Evolutionary conservation across 2,113 vertebrate species (phyloP), one percentile per base, ranked within the genome.

Genomic region (Otus sunia): DNA sequence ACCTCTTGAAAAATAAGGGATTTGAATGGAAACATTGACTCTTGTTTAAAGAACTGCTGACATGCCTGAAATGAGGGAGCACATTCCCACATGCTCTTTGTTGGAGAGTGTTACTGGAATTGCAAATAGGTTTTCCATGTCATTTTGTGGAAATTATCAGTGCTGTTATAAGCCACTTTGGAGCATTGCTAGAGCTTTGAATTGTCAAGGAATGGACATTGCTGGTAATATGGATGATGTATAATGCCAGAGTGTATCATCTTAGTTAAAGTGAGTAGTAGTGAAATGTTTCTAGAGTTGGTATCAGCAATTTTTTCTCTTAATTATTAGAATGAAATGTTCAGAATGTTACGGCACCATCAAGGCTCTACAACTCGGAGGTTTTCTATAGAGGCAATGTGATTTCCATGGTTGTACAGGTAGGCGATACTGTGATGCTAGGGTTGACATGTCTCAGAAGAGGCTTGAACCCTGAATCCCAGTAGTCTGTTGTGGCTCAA

Each of bases 11-110:
- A 97, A 94, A 89, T 52, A 82, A 73, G 34, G 32, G 20, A 14
- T 94, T 86, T 87, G 76, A 94, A 91, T 96, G 95, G 95, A 95
- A 97, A 94, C 49, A 68, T 16, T 95, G 92, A 94, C n/a, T 91
- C 34, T 92, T 3, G 0, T 56, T 86, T 71, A 67, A 79, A 92
- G 77, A 89, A 92, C 79, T 94, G 91, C 91, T 96, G 91, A 72
- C 83, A 21, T 0, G 49, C 62, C 80, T 94, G 69, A 96, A 96
- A 86, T 78, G 58, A 82, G 58, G 84, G 69, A 94, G 69, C 83
- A 62, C 69, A 89, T 92, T 96, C 74, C 86, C 92, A 95, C 80
- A 60, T 85, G 66, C 66, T 91, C 77, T 94, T 94, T 94, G 64
- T 78, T 96, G 92, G 97, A 95, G 69, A 47, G 41, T 13, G 41